phyloP scores from a whole-genome alignment of 2,113 vertebrate species.

The Tinamus guttatus region DNA sequence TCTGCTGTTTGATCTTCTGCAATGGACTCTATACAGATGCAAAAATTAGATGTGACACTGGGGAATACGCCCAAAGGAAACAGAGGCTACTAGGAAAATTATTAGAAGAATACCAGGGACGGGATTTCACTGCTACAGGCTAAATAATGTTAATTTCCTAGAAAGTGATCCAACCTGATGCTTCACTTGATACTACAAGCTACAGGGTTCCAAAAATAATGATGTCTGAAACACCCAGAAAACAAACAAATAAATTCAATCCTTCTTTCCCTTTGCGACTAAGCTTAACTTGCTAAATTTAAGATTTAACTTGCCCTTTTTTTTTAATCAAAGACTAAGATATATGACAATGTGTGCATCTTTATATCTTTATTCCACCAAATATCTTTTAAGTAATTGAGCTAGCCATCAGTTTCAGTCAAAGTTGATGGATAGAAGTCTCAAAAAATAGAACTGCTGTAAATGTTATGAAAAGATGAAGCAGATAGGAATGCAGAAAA shows the following conservation, averaged over 20 bases:
- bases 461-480: neutral
- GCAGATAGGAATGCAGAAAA: too few relatives aligned
- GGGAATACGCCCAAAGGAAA: neutral
- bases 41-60: neutral
- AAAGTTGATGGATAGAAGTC: neutral
- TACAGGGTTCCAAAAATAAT: conserved; percentile 50
- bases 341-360: fast-evolving
- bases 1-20: neutral
- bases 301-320: neutral
- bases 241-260: conserved; percentile 3
- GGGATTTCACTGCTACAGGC: conserved; percentile 40
- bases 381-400: neutral
- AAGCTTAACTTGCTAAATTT: neutral
- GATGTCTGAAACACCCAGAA: conserved; percentile 24
- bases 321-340: neutral
- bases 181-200: conserved; percentile 52
- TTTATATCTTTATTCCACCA: neutral
- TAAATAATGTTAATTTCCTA: conserved; percentile 65
- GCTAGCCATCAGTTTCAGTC: neutral
- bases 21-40: neutral
- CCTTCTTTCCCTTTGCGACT: neutral
- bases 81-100: neutral
- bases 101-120: neutral
- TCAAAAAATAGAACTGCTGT: neutral
- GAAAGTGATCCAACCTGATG: conserved; percentile 58